These are phyloP conservation scores for Seriola aureovittata DNA, from an alignment of 2,113 vertebrate genomes.

Conservation along the genomic window DNA sequence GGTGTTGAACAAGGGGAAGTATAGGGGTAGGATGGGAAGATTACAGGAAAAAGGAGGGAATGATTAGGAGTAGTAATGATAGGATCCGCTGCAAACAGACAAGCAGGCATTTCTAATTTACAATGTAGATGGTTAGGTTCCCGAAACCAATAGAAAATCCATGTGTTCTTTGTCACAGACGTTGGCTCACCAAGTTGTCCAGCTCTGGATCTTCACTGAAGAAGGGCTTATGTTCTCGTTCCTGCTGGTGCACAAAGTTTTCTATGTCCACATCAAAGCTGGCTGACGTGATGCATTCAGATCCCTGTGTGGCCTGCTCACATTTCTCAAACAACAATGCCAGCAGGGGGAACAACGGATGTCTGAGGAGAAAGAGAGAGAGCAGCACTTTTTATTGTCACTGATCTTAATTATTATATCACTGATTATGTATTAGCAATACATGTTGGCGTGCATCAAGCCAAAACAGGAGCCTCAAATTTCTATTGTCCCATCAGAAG, in stretches of 20 bases:
- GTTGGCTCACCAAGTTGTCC: conserved; percentile 92
- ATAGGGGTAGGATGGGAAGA: conserved; percentile 37
- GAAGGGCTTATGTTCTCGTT: conserved; percentile 98
- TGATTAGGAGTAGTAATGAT: conserved; percentile 27
- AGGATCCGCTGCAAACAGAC: conserved; percentile 7
- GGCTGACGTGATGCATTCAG: conserved; percentile 98
- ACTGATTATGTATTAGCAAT: not conserved
- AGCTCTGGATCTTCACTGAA: conserved; percentile 98
- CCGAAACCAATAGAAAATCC: not conserved
- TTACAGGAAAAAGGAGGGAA: conserved; percentile 54
- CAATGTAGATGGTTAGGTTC: not conserved
- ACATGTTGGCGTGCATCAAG: not conserved
- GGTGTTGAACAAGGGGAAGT: conserved; percentile 60
- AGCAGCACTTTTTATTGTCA: not conserved
- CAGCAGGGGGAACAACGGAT: conserved; percentile 96
- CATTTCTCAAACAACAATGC: conserved; percentile 98
- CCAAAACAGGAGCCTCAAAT: not conserved
- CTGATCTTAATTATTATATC: not conserved
- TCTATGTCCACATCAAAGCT: conserved; percentile 99
- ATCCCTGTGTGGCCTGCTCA: conserved; percentile 98
- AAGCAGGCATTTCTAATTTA: not conserved
- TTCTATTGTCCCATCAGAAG: not conserved
- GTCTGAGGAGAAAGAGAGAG: conserved; percentile 82
- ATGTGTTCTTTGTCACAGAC: not conserved
- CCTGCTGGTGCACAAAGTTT: conserved; percentile 99